phyloP scores from a whole-genome alignment of 2,797 vertebrate species.

The Coranthus polyacanthus region DNA sequence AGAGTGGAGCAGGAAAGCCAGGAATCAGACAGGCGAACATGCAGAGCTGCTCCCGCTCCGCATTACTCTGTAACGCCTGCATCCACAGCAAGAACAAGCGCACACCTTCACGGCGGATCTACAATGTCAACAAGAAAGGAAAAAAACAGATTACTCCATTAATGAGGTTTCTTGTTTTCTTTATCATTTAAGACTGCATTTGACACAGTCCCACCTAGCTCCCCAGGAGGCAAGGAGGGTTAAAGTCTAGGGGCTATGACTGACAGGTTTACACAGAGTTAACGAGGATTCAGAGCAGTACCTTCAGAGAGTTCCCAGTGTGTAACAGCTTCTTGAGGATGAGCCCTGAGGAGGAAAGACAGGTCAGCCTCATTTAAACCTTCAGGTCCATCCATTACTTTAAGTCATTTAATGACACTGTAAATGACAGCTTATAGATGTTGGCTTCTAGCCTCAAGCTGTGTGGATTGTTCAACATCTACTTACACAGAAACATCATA shows the following conservation, averaged over 20 bases:
- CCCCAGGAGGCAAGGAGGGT: not conserved
- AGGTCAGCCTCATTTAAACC: conserved; percentile 9
- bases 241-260: no score
- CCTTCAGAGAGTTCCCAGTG: conserved; percentile 98
- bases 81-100: conserved; percentile 98
- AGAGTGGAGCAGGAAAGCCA: conserved; percentile 94
- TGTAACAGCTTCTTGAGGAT: conserved; percentile 99
- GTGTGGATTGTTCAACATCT: no score
- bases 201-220: not conserved
- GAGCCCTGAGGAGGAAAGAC: conserved; percentile 86
- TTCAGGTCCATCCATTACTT: not conserved
- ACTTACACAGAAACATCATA: no score
- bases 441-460: no score
- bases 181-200: not conserved
- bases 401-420: no score
- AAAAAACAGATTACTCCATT: no score
- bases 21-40: conserved; percentile 99
- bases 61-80: conserved; percentile 96
- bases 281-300: conserved; percentile 65
- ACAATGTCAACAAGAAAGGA: not conserved
- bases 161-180: no score
- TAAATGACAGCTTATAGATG: no score
- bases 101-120: conserved; percentile 98
- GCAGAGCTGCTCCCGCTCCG: conserved; percentile 94
- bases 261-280: no score